Evolutionary conservation across 2,888 invertebrate species (phyloP), one percentile per base, ranked within the genome.

Genomic region (Leucophenga maculata): DNA sequence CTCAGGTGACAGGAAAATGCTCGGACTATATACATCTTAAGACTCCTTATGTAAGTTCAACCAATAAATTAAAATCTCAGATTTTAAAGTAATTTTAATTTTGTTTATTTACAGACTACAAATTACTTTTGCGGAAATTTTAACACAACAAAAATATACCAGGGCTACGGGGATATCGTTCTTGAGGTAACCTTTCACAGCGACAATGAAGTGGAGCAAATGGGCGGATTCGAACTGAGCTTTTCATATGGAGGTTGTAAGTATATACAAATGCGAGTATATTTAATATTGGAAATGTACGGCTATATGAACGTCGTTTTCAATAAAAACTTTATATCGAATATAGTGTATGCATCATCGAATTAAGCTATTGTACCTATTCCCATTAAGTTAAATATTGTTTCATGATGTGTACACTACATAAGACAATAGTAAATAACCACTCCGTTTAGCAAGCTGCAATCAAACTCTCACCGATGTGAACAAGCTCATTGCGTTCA

Each of bases 381-480:
- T 52, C 52, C 39, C 32, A 70, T 0, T 11, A 48, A 64, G 48
- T 11, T 9, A 48, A 11, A 52, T 9, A 52, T 20, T 3, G 48
- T n/a, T 48, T 13, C 16, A n/a, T 14, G 1, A 16, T 13, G 6
- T 48, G 48, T 1, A n/a, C 26, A 18, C 9, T 65, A 31, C n/a
- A 57, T 11, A 4, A 64, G 44, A 26, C 54, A 16, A 1, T 13
- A 6, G 11, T 32, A 1, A 60, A 14, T 13, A 8, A 1, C 26
- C 6, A 69, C 3, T 39, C 67, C 20, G 6, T 18, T 52, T 72
- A 75, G 52, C 59, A 88, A 87, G 55, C 11, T 87, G 87, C 65
- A 84, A 86, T 75, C 73, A 90, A 89, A 86, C 89, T 91, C 95
- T 92, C 78, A 93, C 93, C 0, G 90, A 89, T 0, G 82, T 90